Conservation (phyloP, 1,140 invertebrate species). For the Drosophila burlai region DNA sequence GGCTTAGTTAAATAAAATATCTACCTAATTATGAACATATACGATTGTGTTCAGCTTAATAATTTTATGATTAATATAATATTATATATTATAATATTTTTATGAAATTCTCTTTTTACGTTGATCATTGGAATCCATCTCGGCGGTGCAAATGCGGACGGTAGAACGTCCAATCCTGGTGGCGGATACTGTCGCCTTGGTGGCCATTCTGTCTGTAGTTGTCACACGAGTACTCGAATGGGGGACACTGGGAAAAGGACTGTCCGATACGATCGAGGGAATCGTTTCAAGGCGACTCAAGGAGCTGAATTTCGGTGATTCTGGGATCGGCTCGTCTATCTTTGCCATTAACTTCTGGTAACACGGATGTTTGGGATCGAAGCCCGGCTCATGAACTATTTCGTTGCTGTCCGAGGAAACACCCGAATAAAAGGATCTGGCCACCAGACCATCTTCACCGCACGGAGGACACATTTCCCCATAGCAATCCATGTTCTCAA, state of each 20-base stretch:
- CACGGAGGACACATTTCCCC: not conserved
- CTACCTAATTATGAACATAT: too few relatives aligned
- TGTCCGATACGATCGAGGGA: constrained; percentile 1
- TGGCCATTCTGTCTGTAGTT: not conserved
- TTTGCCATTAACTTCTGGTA: constrained; percentile 54
- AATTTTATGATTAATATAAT: not conserved
- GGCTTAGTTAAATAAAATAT: too few relatives aligned
- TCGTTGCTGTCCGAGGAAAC: too few relatives aligned
- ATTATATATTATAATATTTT: not conserved
- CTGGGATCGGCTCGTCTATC: not conserved
- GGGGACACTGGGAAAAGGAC: not conserved
- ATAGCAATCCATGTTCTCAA: accelerated
- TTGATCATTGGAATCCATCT: too few relatives aligned
- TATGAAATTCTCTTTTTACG: not conserved
- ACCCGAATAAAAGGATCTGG: not conserved
- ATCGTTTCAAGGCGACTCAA: not conserved
- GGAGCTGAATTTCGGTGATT: not conserved
- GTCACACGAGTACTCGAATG: not conserved
- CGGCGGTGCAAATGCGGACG: constrained; percentile 9
- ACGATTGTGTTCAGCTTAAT: too few relatives aligned
- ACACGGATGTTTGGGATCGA: constrained; percentile 43
- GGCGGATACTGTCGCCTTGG: not conserved
- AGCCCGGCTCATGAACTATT: constrained; percentile 38
- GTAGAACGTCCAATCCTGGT: not conserved
- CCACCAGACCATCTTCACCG: not conserved